Percentiles rank a stretch among this genome's conserved stretches.
Conservation (phyloP, 2,888 invertebrate genomes). For the Bembecia ichneumoniformis region DNA sequence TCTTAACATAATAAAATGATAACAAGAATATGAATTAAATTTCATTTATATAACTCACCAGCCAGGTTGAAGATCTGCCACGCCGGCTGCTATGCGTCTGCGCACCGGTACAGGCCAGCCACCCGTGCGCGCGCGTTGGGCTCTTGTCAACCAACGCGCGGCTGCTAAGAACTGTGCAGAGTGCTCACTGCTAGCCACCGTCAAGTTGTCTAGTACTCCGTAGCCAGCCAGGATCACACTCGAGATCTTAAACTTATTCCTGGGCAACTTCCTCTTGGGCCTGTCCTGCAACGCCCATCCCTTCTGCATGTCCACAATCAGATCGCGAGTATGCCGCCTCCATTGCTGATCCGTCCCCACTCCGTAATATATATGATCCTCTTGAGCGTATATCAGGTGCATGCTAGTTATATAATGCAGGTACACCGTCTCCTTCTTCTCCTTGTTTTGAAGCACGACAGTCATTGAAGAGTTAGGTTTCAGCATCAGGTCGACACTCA, state of each 20-base stretch:
- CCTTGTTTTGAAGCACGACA: conserved; percentile 81
- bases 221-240: conserved; percentile 78
- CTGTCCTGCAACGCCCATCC: conserved; percentile 80
- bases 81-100: conserved; percentile 80
- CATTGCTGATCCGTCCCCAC: conserved; percentile 79
- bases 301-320: conserved; percentile 92
- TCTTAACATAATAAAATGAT: no score
- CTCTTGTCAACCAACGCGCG: conserved; percentile 90
- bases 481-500: conserved; percentile 80
- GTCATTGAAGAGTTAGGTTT: conserved; percentile 86
- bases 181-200: conserved; percentile 87
- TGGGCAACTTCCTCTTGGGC: conserved; percentile 78
- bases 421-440: conserved; percentile 82
- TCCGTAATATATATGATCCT: conserved; percentile 89
- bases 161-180: conserved; percentile 92
- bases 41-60: conserved; percentile 69
- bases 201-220: conserved; percentile 83
- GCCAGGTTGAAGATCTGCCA: conserved; percentile 85
- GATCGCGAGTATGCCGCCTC: conserved; percentile 87
- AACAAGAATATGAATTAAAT: no score
- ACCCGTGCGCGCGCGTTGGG: conserved; percentile 87
- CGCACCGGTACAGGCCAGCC: conserved; percentile 95
- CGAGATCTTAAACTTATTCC: conserved; percentile 80
- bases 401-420: conserved; percentile 87
- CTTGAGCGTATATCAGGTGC: conserved; percentile 80